Base-by-base conservation (phyloP, 2,888 invertebrate species). In the Sarcophaga carnaria region DNA sequence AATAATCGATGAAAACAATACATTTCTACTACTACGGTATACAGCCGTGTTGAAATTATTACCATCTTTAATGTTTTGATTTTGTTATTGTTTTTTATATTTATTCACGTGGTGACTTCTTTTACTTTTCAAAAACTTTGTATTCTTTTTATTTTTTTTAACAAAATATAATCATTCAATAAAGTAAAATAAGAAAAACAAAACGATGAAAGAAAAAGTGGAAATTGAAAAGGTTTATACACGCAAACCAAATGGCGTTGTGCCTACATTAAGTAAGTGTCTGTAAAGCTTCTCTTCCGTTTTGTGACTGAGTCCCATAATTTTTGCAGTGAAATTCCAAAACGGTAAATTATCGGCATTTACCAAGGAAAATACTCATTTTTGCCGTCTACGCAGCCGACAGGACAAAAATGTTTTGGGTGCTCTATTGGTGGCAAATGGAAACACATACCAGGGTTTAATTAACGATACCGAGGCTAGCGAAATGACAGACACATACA, bases 281-380 rank as follows among this genome's bases (percentile, higher is more conserved):
- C 12, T 67, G 12, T 4, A 54, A 54, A 17, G 17, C 4, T 14
- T 54, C 12, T 17, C 14, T 54, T 17, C 22, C 22, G 10, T 62
- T 17, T 59, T 60, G 17, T 66, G 17, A 27, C 14, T 66, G 66
- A n/a, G 8, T 2, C 37, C 2, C 37, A 37, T 37, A 37, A 37
- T 54, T 54, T 54, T 54, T 54, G 4, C 17, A 54, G 93, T 93
- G 10, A 90, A 91, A 87, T 93, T 93, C 63, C 93, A 93, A 86
- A 93, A 93, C 85, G 93, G 93, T 4, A 83, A 88, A 11, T 80
- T 93, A 0, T 87, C 88, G 0, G 87, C 88, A 20, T 82, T 89
- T 37, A 85, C 86, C 5, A 89, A 89, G 6, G 81, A 89, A 14
- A 83, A 70, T 0, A 90, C 89, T 0, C 81, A 90, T 3, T 93